Evolutionary conservation across 2,888 invertebrate species (phyloP).

Genomic region (Acholoe squamosa): DNA sequence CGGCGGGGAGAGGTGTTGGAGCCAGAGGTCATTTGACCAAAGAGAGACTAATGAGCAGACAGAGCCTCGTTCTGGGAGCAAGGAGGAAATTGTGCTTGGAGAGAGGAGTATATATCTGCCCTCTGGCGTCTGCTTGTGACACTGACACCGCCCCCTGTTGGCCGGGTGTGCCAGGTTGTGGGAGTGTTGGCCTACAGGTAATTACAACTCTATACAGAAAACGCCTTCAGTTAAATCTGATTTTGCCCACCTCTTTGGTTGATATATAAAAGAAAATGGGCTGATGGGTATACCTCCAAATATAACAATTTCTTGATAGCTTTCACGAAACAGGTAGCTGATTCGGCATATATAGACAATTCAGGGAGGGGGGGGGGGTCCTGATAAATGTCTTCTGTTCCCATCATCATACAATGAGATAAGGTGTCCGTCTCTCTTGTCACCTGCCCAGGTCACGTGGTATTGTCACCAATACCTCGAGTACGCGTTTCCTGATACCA

Average conservation of each 20-base stretch:
- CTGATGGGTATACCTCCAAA: too few species aligned
- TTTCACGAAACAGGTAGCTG: too few species aligned
- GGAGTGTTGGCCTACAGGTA: not conserved
- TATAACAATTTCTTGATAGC: too few species aligned
- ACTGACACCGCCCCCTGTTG: conserved; percentile 2
- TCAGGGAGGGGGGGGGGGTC: too few species aligned
- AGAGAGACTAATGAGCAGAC: not conserved
- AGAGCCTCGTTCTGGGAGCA: not conserved
- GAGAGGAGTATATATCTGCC: not conserved
- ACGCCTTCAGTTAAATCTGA: not conserved
- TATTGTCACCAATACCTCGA: conserved; percentile 17
- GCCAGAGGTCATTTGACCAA: conserved; percentile 15
- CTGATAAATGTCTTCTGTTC: not conserved
- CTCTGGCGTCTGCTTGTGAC: not conserved
- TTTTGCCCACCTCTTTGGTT: not conserved
- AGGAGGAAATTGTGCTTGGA: conserved; percentile 34
- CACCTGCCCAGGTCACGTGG: not conserved
- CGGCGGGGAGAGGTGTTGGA: not conserved
- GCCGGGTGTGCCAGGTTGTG: not conserved
- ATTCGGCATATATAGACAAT: too few species aligned
- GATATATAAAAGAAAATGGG: conserved; percentile 14
- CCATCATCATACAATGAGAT: not conserved
- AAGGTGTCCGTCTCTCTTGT: not conserved
- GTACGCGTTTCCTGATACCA: not conserved
- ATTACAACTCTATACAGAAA: not conserved